Conservation (phyloP, 1,140 invertebrate species). For the Drosophila biarmipes region DNA sequence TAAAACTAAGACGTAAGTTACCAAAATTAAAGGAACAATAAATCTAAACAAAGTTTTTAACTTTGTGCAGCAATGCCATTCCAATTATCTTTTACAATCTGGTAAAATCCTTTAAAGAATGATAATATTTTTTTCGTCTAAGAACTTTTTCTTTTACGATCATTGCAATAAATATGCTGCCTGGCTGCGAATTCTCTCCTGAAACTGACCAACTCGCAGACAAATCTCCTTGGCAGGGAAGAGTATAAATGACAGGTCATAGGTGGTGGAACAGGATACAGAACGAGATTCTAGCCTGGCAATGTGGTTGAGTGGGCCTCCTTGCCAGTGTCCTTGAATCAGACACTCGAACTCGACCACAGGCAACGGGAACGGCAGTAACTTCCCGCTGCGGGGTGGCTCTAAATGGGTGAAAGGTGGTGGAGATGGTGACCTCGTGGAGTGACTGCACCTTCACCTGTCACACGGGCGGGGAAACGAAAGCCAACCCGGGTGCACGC, state of each 20-base stretch:
- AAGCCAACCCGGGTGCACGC: slow-evolving; percentile 45
- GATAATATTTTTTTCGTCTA: no score
- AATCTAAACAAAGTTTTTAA: no score
- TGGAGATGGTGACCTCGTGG: slow-evolving; percentile 39
- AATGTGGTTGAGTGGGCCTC: slow-evolving; percentile 35
- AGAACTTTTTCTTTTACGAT: not conserved
- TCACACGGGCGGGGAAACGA: slow-evolving; percentile 17
- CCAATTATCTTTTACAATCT: not conserved
- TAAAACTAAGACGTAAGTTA: not conserved
- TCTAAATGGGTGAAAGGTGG: not conserved
- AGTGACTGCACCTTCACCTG: slow-evolving; percentile 63
- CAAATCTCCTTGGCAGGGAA: slow-evolving; percentile 10
- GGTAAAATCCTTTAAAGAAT: not conserved
- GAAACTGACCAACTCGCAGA: slow-evolving; percentile 15
- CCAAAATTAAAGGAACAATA: not conserved
- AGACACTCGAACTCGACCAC: slow-evolving; percentile 44
- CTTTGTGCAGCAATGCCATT: no score
- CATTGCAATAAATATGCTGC: not conserved
- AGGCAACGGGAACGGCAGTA: slow-evolving; percentile 20
- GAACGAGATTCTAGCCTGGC: slow-evolving; percentile 37
- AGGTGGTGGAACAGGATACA: slow-evolving; percentile 22
- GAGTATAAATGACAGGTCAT: slow-evolving; percentile 43
- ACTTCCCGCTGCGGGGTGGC: slow-evolving; percentile 19
- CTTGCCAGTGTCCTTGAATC: slow-evolving; percentile 45
- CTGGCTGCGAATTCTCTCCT: not conserved